These are phyloP conservation scores for Anser brachyrhynchus DNA, from an alignment of 2,113 vertebrate genomes.

Conservation along the genomic window DNA sequence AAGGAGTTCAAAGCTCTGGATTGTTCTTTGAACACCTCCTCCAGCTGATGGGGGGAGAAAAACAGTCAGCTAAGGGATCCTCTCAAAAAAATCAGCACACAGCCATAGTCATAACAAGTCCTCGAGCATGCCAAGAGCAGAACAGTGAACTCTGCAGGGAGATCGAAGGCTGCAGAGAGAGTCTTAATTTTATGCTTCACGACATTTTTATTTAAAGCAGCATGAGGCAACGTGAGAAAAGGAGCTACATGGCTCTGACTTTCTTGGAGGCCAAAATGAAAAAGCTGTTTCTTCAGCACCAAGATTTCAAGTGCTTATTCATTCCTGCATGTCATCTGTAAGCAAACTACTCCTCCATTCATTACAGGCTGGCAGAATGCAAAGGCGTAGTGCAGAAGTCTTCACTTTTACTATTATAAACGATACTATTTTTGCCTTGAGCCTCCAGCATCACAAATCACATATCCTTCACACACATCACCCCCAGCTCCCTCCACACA, in stretches of 20 bases:
- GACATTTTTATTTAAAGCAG: background rate
- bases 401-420: constrained; percentile 30
- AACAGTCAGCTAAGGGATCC: background rate
- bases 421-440: constrained; percentile 44
- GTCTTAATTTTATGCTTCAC: background rate
- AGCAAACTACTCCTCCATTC: constrained; percentile 58
- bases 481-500: background rate
- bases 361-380: constrained; percentile 8
- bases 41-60: background rate
- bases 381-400: constrained; percentile 17
- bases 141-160: background rate
- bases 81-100: background rate
- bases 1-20: background rate
- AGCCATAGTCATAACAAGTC: background rate
- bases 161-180: background rate
- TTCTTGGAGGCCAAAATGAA: background rate
- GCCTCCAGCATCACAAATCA: background rate
- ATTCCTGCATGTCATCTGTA: constrained; percentile 21
- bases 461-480: background rate
- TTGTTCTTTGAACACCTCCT: background rate
- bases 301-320: constrained; percentile 26
- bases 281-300: background rate
- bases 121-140: background rate
- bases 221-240: fast-evolving
- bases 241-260: background rate